phyloP scores from a whole-genome alignment of 2,888 invertebrate genomes.

The Leptinotarsa peninsularis region DNA sequence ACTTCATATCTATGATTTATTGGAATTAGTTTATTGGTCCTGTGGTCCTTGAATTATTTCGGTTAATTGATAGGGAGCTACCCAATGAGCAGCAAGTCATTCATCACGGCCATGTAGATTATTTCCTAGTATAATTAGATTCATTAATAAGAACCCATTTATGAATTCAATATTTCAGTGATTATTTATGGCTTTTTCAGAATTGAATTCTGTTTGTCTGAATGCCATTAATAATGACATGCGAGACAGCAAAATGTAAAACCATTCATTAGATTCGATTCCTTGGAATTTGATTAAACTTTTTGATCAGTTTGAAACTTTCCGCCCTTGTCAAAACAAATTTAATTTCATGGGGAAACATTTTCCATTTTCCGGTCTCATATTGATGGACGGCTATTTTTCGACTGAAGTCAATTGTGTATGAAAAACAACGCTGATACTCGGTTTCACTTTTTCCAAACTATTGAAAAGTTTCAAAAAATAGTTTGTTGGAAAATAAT shows the following conservation, averaged over 20 bases:
- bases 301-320: neutral
- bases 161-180: neutral
- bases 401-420: neutral
- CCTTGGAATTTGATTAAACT: neutral
- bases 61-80: neutral
- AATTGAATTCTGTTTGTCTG: neutral
- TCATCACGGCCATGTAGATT: neutral
- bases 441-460: neutral
- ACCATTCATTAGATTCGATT: neutral
- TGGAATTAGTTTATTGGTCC: too few species aligned
- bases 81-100: neutral
- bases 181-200: neutral
- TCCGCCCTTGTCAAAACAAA: neutral
- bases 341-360: neutral
- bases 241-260: neutral
- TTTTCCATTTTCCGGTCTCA: neutral
- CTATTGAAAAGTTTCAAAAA: neutral
- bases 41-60: too few species aligned
- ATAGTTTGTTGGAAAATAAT: too few species aligned
- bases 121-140: neutral
- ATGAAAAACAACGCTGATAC: neutral
- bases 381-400: neutral
- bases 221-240: neutral
- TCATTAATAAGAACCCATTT: neutral
- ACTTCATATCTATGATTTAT: too few species aligned